Percentiles rank a stretch among this genome's conserved stretches.
Evolutionary conservation across 1,140 invertebrate species (phyloP).

Genomic region (Notospermus geniculatus): DNA sequence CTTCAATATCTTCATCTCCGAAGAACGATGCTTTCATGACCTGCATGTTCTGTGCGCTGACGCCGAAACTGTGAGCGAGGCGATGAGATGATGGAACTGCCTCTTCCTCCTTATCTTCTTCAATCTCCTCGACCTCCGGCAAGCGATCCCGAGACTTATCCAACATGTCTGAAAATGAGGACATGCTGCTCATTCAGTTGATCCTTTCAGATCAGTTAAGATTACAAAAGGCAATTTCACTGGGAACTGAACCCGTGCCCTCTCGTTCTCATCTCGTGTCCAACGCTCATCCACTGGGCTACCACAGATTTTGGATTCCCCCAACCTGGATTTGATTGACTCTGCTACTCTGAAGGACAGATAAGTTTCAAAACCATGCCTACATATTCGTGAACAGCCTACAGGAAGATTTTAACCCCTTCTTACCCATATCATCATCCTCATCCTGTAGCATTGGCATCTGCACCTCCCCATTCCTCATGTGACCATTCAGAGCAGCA

Average conservation of each 20-base stretch:
- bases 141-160: not conserved
- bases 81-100: conserved; percentile 30
- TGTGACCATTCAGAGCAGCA: not conserved
- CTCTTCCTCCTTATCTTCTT: conserved; percentile 21
- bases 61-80: conserved; percentile 61
- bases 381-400: no score
- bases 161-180: conserved; percentile 6
- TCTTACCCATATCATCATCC: conserved; percentile 1
- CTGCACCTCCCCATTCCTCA: not conserved
- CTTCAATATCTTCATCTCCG: conserved; percentile 52
- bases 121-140: not conserved
- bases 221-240: no score
- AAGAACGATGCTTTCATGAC: conserved; percentile 84
- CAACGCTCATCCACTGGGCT: no score
- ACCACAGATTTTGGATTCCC: no score
- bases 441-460: not conserved
- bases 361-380: no score
- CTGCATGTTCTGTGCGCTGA: conserved; percentile 69
- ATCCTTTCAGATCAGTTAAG: no score
- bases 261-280: no score
- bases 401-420: not conserved
- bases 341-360: no score
- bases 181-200: no score
- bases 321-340: no score
- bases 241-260: no score